phyloP scores from a whole-genome alignment of 2,113 vertebrate genomes.

The Myodes glareolus region DNA sequence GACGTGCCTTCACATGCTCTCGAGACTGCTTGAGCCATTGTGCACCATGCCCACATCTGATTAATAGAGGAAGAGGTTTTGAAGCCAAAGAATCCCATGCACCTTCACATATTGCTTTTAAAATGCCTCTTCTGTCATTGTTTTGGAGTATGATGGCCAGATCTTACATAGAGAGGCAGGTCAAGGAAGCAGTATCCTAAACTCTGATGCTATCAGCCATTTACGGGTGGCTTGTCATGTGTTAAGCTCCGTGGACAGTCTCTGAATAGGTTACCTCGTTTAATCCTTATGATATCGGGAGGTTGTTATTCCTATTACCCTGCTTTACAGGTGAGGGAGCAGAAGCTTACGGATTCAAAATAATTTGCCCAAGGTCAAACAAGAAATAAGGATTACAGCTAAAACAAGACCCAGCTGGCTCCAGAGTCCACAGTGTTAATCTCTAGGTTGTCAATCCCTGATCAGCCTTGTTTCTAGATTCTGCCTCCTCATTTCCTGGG shows the following conservation, averaged over 20 bases:
- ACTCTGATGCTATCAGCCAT: neutral
- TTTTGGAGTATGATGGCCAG: neutral
- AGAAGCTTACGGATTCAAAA: neutral
- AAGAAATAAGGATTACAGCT: neutral
- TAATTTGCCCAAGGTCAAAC: neutral
- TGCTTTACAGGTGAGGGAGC: slow-evolving; percentile 4
- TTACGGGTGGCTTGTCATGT: neutral
- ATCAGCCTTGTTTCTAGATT: neutral
- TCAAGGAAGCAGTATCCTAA: neutral
- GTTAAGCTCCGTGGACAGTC: neutral
- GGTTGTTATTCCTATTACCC: neutral
- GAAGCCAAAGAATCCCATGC: neutral
- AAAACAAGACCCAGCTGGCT: neutral
- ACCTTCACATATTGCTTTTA: neutral
- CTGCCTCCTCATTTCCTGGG: neutral
- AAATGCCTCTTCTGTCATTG: neutral
- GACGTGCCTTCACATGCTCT: neutral
- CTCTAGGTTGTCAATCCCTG: neutral
- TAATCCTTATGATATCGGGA: neutral
- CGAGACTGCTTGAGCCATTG: neutral
- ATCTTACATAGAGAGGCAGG: neutral
- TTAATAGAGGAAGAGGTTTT: neutral
- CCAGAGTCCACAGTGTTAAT: neutral
- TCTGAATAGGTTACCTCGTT: neutral
- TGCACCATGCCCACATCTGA: neutral